Evolutionary conservation across 2,797 vertebrate genomes (phyloP), one percentile per base, ranked within the genome.

Genomic region (Melanotaenia nigrans): DNA sequence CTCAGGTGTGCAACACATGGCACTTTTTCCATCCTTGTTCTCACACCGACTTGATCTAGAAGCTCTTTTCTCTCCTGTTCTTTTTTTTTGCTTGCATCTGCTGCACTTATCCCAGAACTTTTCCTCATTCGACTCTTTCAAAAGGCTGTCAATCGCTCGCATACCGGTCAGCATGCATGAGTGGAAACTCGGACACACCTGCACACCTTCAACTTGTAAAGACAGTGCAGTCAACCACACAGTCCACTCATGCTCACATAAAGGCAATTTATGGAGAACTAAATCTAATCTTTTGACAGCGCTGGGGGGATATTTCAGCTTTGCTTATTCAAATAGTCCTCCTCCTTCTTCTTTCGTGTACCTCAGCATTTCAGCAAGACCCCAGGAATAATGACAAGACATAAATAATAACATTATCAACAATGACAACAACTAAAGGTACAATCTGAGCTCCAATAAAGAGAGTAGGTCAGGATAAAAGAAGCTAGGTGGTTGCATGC

Each of bases 1-100:
- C 89, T 93, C 92, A 93, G 90, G 90, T 93, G 92, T 80, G 75
- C 78, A 74, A 60, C 92, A 92, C 86, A 93, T 91, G 92, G 84
- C 79, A 59, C 40, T 47, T 63, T 69, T 80, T 38, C 42, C 54
- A 65, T 59, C 56, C 70, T 68, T 53, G 36, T 80, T 75, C 65
- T 66, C 73, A 67, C 68, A 0, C 73, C 65, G 47, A 58, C 77
- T 78, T 65, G 36, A 62, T 51, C 49, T 72, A 40, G 51, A 13
- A 58, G 35, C 33, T 66, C 8, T 10, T 30, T 30, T 25, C 25
- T 28, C 5, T 40, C 54, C 36, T 25, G 16, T 16, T 3, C 1
- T 36, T 25, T 25, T 25, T 53, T 16, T 51, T 25, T 11, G 62
- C 51, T 58, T 59, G 45, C 54, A 16, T 73, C 68, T 61, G 45